Evolutionary conservation across 2,797 vertebrate species (phyloP).

Genomic region (Hippoglossus hippoglossus): DNA sequence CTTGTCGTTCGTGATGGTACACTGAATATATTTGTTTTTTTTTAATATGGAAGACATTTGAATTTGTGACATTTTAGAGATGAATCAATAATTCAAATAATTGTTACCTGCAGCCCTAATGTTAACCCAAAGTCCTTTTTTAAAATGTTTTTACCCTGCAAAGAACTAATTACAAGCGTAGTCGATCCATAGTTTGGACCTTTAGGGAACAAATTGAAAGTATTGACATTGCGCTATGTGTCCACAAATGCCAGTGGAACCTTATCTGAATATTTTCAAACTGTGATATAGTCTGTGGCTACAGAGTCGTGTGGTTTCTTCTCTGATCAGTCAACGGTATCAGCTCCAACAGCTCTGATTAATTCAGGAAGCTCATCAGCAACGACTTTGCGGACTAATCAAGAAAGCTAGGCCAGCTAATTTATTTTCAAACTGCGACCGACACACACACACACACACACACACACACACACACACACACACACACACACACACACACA

Average conservation of each 20-base stretch:
- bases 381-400: slow-evolving; percentile 13
- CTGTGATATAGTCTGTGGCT: neutral
- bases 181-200: neutral
- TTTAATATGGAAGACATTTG: no score
- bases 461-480: neutral
- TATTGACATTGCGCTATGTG: neutral
- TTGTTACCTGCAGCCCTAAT: neutral
- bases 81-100: neutral
- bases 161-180: neutral
- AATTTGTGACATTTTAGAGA: no score
- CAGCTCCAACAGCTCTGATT: slow-evolving; percentile 24
- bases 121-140: neutral
- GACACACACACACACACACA: neutral
- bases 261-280: neutral
- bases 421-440: neutral
- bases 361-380: slow-evolving; percentile 47
- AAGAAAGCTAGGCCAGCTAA: neutral
- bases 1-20: no score
- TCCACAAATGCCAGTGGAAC: neutral
- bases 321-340: slow-evolving; percentile 10
- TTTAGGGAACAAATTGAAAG: neutral
- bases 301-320: neutral
- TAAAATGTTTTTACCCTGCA: neutral
- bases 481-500: neutral
- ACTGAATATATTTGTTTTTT: no score